Conservation (phyloP, 2,797 vertebrate genomes). For the Simalia tracyae region DNA sequence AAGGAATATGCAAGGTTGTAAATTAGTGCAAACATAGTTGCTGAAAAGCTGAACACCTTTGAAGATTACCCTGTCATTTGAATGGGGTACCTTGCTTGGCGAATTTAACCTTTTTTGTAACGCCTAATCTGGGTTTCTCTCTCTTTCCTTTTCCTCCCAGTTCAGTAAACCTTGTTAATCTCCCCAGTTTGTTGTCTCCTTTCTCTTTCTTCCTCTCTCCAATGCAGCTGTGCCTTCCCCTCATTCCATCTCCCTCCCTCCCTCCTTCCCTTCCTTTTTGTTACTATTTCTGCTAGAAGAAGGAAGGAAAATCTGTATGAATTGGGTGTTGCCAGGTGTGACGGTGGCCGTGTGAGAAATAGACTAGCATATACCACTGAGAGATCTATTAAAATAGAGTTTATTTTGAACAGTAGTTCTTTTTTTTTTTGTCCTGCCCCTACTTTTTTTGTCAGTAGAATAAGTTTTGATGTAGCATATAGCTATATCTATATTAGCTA, state of each 20-base stretch:
- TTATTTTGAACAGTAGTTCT: neutral
- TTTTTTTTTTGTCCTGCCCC: neutral
- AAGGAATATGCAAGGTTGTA: neutral
- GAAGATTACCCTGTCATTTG: neutral
- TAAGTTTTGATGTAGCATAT: neutral
- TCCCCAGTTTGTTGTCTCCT: neutral
- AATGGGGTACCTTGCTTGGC: neutral
- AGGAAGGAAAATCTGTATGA: neutral
- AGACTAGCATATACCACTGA: neutral
- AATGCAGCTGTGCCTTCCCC: neutral
- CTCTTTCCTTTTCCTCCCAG: neutral
- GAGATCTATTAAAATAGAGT: neutral
- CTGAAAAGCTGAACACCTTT: neutral
- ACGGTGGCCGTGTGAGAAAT: neutral
- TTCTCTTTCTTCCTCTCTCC: neutral
- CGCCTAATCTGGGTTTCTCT: neutral
- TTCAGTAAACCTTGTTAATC: neutral
- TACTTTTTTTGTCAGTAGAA: neutral
- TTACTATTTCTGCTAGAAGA: neutral
- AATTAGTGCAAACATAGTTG: neutral
- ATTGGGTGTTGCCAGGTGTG: neutral
- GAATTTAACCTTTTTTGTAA: neutral
- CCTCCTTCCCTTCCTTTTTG: neutral
- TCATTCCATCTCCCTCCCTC: neutral
- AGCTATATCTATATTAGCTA: neutral